phyloP scores from a whole-genome alignment of 2,888 invertebrate genomes.

The Euproctis similis region DNA sequence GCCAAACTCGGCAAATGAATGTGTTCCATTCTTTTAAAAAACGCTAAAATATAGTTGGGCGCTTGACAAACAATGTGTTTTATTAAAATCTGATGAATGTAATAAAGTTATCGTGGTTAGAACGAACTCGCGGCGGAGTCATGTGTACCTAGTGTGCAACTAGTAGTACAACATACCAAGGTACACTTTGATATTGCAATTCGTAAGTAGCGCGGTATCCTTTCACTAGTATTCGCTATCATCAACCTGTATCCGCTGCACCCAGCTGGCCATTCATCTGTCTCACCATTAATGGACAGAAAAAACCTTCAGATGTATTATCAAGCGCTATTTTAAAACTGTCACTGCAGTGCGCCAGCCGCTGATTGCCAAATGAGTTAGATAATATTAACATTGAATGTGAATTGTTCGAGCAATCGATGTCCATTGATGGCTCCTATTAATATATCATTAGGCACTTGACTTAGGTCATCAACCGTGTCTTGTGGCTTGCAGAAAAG shows the following conservation, averaged over 20 bases:
- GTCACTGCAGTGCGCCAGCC: conserved; percentile 15
- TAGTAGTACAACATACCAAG: no score
- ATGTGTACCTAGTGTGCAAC: no score
- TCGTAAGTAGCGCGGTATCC: conserved; percentile 30
- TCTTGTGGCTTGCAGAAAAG: conserved; percentile 46
- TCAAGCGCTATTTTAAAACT: conserved; percentile 29
- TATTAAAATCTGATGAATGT: no score
- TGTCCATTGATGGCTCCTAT: conserved; percentile 19
- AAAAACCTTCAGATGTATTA: conserved; percentile 34
- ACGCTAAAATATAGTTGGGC: no score
- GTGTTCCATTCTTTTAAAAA: no score
- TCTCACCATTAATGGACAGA: conserved; percentile 25
- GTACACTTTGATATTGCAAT: no score
- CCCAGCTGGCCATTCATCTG: conserved; percentile 41
- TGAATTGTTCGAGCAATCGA: conserved; percentile 23
- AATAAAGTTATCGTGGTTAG: no score
- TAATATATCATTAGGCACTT: conserved; percentile 30
- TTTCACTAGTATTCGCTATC: conserved; percentile 23
- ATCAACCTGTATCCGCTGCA: conserved; percentile 27
- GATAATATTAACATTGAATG: conserved; percentile 30
- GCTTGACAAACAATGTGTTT: no score
- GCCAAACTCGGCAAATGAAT: no score
- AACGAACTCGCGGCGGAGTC: no score
- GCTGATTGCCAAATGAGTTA: conserved; percentile 21
- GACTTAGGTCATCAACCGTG: conserved; percentile 56